Conservation (phyloP, 2,888 invertebrate genomes). For the Himalopsyche kuldschensis region DNA sequence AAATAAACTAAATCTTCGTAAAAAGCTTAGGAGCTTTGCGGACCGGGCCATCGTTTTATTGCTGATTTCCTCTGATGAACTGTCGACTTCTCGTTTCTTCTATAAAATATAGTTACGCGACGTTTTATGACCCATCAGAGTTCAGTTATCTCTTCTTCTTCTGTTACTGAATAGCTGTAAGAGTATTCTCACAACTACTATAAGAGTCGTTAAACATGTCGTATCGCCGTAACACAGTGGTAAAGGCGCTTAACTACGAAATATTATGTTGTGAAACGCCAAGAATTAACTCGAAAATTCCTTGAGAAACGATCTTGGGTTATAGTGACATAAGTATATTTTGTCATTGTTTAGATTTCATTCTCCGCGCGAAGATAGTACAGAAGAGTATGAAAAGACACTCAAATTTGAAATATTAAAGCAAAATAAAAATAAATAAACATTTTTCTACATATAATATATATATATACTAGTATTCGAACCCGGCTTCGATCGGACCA, state of each 20-base stretch:
- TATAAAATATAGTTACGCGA: background rate
- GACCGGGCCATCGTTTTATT: background rate
- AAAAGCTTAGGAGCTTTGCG: background rate
- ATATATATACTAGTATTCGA: too few species aligned
- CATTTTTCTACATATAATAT: too few species aligned
- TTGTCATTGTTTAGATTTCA: background rate
- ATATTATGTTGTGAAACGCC: background rate
- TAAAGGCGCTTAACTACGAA: background rate
- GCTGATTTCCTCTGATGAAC: slow-evolving; percentile 2
- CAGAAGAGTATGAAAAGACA: too few species aligned
- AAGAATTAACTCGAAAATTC: background rate
- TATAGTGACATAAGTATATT: background rate
- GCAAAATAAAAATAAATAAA: too few species aligned
- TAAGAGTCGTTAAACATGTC: background rate
- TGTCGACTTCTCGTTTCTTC: background rate
- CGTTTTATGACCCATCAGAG: background rate
- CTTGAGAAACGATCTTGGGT: background rate
- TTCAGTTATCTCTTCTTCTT: background rate
- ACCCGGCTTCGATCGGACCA: too few species aligned
- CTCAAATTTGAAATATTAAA: too few species aligned
- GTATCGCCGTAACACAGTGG: background rate
- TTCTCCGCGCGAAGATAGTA: background rate
- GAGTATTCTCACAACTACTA: background rate
- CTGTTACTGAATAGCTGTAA: background rate
- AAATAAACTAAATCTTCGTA: background rate